A percentile compares a stretch with the other conserved stretches of the same genome.
Conservation (phyloP, 2,113 vertebrate species). For the Brienomyrus brachyistius region DNA sequence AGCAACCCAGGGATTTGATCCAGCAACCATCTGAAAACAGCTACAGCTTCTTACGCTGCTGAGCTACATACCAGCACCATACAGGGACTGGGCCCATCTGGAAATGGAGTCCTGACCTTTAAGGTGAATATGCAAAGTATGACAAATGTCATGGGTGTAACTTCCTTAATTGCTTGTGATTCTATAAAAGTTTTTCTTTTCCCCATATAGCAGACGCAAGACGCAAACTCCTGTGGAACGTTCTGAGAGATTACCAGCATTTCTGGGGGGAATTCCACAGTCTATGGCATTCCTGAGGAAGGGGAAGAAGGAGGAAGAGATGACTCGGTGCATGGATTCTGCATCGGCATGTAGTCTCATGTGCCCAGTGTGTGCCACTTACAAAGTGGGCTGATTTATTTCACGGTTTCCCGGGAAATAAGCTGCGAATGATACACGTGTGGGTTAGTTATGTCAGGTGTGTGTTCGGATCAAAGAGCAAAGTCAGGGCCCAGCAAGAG, state of each 20-base stretch:
- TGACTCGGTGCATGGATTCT: background rate
- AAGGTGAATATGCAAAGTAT: background rate
- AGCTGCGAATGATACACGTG: background rate
- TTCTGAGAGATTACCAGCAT: slow-evolving; percentile 36
- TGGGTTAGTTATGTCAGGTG: background rate
- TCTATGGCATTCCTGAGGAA: slow-evolving; percentile 41
- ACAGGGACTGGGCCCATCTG: background rate
- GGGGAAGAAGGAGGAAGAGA: background rate
- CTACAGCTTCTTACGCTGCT: background rate
- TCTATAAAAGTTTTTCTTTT: background rate
- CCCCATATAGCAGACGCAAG: background rate
- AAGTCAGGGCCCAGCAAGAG: background rate
- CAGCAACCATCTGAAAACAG: background rate
- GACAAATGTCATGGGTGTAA: background rate
- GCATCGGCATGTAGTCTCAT: background rate
- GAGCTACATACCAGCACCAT: background rate
- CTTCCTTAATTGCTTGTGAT: background rate
- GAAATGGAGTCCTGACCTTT: background rate
- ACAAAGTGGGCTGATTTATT: background rate
- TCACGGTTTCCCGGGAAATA: background rate
- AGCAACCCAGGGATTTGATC: background rate
- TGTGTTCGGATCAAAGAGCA: background rate
- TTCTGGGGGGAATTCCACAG: background rate
- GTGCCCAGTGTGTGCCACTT: background rate
- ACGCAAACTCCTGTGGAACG: background rate